Conservation (phyloP, 2,797 vertebrate species). For the Megalops cyprinoides region DNA sequence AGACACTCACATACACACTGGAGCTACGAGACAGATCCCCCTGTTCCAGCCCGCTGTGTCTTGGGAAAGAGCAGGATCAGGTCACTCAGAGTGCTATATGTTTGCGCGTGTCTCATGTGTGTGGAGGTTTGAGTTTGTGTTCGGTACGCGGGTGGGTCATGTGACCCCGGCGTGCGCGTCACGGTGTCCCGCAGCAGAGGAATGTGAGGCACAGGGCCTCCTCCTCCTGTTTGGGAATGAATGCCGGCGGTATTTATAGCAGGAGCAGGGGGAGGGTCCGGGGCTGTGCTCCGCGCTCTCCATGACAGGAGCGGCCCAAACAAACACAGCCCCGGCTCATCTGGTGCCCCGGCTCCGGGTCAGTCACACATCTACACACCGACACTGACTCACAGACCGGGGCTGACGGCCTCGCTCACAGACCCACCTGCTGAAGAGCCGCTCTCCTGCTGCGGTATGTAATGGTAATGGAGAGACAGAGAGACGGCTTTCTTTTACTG, state of each 20-base stretch:
- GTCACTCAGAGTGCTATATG: no score
- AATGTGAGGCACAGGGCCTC: conserved; percentile 51
- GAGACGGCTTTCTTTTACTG: conserved; percentile 44
- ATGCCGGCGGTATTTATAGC: conserved; percentile 70
- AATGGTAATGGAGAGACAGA: conserved; percentile 34
- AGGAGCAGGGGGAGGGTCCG: conserved; percentile 53
- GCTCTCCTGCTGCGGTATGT: background rate
- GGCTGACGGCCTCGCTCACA: background rate
- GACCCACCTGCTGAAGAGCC: conserved; percentile 22
- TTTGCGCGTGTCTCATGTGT: no score
- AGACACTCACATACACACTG: no score
- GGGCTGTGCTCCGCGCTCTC: conserved; percentile 21
- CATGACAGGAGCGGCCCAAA: conserved; percentile 28
- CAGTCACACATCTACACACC: conserved; percentile 13
- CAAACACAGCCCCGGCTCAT: background rate
- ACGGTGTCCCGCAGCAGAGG: conserved; percentile 33
- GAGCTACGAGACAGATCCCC: no score
- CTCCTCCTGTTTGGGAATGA: conserved; percentile 62
- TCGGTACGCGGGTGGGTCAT: no score
- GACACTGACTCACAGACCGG: background rate
- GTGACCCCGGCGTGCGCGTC: background rate
- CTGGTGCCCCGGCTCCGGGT: conserved; percentile 1
- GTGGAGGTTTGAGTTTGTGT: no score
- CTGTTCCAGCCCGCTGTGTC: no score
- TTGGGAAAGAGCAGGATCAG: no score